Conservation (phyloP, 2,113 vertebrate genomes). For the Panthera leo region DNA sequence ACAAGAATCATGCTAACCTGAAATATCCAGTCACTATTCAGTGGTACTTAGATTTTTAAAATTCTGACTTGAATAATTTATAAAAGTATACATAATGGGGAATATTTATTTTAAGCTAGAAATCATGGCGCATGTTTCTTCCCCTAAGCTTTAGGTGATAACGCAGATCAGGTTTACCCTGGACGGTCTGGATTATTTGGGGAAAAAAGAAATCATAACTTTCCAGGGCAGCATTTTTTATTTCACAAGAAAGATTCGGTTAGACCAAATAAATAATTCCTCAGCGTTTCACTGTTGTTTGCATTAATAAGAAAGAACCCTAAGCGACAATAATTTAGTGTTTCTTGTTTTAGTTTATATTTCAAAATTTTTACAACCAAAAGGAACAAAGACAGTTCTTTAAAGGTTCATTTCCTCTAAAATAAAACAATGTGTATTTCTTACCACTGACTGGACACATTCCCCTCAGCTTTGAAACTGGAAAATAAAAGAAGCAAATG, state of each 20-base stretch:
- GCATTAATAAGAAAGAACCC: background rate
- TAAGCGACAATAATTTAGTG: conserved; percentile 21
- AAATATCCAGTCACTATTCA: conserved; percentile 66
- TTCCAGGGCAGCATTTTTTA: background rate
- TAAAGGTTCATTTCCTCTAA: conserved; percentile 37
- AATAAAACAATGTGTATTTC: conserved; percentile 20
- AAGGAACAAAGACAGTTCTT: conserved; percentile 22
- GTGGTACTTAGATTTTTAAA: background rate
- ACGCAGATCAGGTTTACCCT: background rate
- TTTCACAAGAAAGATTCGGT: conserved; percentile 10
- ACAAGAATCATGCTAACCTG: conserved; percentile 68
- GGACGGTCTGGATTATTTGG: background rate
- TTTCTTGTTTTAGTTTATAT: conserved; percentile 47
- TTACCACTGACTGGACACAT: background rate
- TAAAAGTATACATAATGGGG: background rate
- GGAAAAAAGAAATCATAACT: background rate
- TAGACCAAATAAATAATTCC: conserved; percentile 38
- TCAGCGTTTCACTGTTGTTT: background rate
- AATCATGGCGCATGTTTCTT: background rate
- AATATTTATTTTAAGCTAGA: conserved; percentile 30
- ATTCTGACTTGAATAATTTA: conserved; percentile 41
- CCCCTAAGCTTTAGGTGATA: background rate
- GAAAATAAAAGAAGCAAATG: background rate
- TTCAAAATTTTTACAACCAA: conserved; percentile 60
- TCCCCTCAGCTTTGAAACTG: background rate